Conservation (phyloP, 2,797 vertebrate genomes). For the Enteromius fasciolatus region DNA sequence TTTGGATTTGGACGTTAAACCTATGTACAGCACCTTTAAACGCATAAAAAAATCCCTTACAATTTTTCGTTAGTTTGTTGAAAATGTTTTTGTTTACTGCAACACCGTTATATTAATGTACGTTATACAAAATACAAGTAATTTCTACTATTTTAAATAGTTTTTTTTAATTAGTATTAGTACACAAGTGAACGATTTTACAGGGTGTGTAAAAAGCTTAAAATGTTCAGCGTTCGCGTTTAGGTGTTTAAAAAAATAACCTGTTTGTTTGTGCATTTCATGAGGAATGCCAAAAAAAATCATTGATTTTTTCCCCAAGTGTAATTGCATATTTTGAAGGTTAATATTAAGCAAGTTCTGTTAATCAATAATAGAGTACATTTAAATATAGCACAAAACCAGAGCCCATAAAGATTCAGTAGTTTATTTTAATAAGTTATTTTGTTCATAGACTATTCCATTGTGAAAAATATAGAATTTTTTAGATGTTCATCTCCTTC, state of each 20-base stretch:
- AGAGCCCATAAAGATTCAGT: background rate
- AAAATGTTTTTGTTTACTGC: background rate
- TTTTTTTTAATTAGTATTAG: background rate
- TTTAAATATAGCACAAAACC: no score
- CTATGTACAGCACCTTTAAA: background rate
- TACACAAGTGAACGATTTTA: background rate
- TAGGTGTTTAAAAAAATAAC: background rate
- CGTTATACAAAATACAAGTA: background rate
- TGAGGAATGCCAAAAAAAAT: background rate
- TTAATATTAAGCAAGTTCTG: background rate
- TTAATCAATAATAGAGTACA: background rate
- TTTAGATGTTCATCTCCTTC: background rate
- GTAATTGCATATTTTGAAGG: background rate
- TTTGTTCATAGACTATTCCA: background rate
- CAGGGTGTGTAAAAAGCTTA: background rate
- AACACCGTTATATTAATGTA: background rate
- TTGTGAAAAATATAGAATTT: background rate
- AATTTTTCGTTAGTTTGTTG: background rate
- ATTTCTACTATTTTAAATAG: background rate
- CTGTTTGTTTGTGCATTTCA: background rate
- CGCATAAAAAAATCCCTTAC: background rate
- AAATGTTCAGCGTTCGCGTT: background rate
- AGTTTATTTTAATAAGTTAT: no score
- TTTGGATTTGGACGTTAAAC: no score
- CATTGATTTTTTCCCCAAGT: background rate